These are phyloP conservation scores for Hypotaenidia okinawae DNA, from an alignment of 2,797 vertebrate genomes.

Conservation along the genomic window DNA sequence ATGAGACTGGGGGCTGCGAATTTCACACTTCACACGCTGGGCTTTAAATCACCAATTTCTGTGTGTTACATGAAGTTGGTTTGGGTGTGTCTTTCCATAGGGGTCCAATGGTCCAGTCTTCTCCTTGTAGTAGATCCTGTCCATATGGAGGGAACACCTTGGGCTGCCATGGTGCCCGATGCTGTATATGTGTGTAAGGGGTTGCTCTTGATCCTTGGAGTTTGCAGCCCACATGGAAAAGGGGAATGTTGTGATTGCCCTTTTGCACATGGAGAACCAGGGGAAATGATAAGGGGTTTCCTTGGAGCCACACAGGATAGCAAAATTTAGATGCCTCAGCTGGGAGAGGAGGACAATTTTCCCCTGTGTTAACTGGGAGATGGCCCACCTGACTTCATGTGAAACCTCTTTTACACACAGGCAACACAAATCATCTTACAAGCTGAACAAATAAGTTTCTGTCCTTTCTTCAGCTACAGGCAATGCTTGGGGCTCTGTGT, in stretches of 20 bases:
- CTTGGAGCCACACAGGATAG: neutral
- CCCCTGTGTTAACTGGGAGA: neutral
- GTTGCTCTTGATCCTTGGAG: neutral
- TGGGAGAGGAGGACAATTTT: neutral
- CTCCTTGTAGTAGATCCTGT: neutral
- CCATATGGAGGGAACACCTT: rapidly evolving
- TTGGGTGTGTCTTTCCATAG: neutral
- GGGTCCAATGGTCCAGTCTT: rapidly evolving
- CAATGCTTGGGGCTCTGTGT: neutral
- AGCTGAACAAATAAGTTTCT: neutral
- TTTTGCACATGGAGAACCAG: neutral
- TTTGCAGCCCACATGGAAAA: neutral
- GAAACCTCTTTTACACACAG: neutral
- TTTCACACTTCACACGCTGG: neutral
- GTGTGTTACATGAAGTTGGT: rapidly evolving
- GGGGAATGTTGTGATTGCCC: neutral
- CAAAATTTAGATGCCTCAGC: neutral
- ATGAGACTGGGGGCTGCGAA: neutral
- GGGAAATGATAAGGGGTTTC: neutral
- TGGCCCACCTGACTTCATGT: neutral
- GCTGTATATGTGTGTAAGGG: rapidly evolving
- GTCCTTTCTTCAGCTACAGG: neutral
- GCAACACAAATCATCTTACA: neutral
- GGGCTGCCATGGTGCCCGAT: rapidly evolving
- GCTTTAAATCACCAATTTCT: neutral